Evolutionary conservation across 2,113 vertebrate species (phyloP).

Genomic region (Enhydra lutris): DNA sequence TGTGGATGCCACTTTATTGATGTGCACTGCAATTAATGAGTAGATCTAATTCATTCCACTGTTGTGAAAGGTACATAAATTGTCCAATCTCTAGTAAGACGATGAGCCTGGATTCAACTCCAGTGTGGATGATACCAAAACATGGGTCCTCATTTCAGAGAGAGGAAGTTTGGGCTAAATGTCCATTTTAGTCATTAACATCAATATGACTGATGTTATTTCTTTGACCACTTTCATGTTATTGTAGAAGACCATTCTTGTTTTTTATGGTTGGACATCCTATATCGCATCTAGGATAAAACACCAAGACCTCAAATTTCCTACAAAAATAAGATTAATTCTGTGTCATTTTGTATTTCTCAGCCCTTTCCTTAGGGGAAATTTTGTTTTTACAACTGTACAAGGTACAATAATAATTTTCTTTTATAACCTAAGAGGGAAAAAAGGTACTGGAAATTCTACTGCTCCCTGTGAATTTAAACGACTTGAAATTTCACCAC

Average conservation of each 20-base stretch:
- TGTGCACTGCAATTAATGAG: background rate
- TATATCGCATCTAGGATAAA: background rate
- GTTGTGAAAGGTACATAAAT: background rate
- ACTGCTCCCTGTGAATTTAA: background rate
- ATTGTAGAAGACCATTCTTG: background rate
- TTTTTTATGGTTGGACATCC: background rate
- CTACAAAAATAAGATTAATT: background rate
- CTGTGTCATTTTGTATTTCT: background rate
- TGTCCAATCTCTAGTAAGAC: background rate
- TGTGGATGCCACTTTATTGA: background rate
- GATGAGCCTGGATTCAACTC: background rate
- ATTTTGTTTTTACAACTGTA: background rate
- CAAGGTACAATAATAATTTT: background rate
- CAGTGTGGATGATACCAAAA: background rate
- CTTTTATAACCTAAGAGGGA: constrained; percentile 15
- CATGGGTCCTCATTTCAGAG: background rate
- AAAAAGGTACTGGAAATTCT: background rate
- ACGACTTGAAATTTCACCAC: constrained; percentile 19
- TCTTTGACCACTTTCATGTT: background rate
- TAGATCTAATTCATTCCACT: background rate
- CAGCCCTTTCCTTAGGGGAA: background rate
- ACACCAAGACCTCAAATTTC: background rate
- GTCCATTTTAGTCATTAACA: background rate
- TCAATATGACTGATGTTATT: background rate
- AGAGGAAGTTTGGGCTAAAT: background rate